A percentile compares a stretch with the other conserved stretches of the same genome.
Evolutionary conservation across 2,113 vertebrate species (phyloP).

Genomic region (Saccopteryx bilineata): DNA sequence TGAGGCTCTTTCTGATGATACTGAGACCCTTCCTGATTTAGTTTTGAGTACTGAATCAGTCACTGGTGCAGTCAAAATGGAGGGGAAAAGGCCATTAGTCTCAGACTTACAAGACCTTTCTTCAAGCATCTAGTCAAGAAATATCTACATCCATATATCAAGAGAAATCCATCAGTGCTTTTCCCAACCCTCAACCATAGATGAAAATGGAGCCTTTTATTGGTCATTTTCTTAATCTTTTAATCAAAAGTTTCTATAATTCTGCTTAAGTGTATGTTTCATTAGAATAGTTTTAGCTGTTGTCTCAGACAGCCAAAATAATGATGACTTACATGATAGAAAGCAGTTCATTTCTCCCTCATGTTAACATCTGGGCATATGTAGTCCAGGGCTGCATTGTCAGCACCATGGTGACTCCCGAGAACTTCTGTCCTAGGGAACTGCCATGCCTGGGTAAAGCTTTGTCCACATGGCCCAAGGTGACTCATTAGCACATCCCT

Average conservation of each 20-base stretch:
- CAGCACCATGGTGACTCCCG: not conserved
- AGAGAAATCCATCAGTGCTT: slow-evolving; percentile 6
- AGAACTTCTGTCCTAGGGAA: not conserved
- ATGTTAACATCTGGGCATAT: not conserved
- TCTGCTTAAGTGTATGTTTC: slow-evolving; percentile 21
- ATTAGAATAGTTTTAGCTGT: slow-evolving; percentile 51
- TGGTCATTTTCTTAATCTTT: slow-evolving; percentile 41
- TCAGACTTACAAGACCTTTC: slow-evolving; percentile 25
- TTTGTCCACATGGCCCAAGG: not conserved
- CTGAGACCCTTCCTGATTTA: not conserved
- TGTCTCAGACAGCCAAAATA: slow-evolving; percentile 52
- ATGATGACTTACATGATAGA: not conserved
- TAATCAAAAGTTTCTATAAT: not conserved
- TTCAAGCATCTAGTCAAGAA: slow-evolving; percentile 19
- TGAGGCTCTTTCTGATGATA: too few relatives aligned
- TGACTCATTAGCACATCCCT: not conserved
- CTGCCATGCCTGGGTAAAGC: not conserved
- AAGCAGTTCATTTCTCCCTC: slow-evolving; percentile 33
- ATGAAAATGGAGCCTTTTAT: slow-evolving; percentile 13
- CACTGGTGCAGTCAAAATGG: not conserved
- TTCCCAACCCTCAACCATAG: not conserved
- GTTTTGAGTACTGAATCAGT: not conserved
- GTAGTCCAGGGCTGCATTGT: not conserved
- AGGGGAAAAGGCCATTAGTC: not conserved
- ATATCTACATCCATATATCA: not conserved